Evolutionary conservation across 2,888 invertebrate genomes (phyloP).

Genomic region (Lysandra coridon): DNA sequence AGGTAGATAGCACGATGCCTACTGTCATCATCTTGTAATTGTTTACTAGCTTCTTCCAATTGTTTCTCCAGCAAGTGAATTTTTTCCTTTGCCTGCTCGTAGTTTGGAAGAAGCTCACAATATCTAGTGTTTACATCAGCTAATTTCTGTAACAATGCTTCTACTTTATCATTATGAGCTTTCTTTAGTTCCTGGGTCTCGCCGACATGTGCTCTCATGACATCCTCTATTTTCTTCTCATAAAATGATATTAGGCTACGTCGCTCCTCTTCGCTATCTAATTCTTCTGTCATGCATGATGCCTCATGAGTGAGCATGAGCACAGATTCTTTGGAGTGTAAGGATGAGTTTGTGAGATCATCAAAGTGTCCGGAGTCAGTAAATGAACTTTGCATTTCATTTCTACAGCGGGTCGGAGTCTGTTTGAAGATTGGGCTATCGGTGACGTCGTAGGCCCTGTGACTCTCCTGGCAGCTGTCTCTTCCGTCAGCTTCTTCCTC

Average conservation of each 20-base stretch:
- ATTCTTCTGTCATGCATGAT: slow-evolving; percentile 74
- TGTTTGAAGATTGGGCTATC: slow-evolving; percentile 74
- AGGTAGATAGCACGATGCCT: slow-evolving; percentile 88
- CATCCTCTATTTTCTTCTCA: slow-evolving; percentile 87
- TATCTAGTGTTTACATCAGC: slow-evolving; percentile 88
- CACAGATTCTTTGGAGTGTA: slow-evolving; percentile 88
- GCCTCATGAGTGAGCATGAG: slow-evolving; percentile 78
- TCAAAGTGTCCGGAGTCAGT: slow-evolving; percentile 94
- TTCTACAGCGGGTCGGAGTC: slow-evolving; percentile 69
- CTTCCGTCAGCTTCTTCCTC: slow-evolving; percentile 62
- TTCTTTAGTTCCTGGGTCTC: slow-evolving; percentile 89
- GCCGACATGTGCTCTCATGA: slow-evolving; percentile 80
- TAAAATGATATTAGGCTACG: slow-evolving; percentile 85
- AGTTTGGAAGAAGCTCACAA: slow-evolving; percentile 87
- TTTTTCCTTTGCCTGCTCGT: slow-evolving; percentile 86
- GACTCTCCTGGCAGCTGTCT: slow-evolving; percentile 67
- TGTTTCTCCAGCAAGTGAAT: slow-evolving; percentile 86
- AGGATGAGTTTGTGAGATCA: slow-evolving; percentile 87
- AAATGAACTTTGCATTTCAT: slow-evolving; percentile 88
- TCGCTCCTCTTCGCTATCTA: slow-evolving; percentile 83
- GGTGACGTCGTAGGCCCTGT: slow-evolving; percentile 70
- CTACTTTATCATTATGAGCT: slow-evolving; percentile 89
- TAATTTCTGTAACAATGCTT: slow-evolving; percentile 85
- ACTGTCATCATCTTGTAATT: slow-evolving; percentile 85
- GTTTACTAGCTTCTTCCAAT: slow-evolving; percentile 84